Conservation (phyloP, 1,140 invertebrate genomes). For the Drosophila quadrilineata region DNA sequence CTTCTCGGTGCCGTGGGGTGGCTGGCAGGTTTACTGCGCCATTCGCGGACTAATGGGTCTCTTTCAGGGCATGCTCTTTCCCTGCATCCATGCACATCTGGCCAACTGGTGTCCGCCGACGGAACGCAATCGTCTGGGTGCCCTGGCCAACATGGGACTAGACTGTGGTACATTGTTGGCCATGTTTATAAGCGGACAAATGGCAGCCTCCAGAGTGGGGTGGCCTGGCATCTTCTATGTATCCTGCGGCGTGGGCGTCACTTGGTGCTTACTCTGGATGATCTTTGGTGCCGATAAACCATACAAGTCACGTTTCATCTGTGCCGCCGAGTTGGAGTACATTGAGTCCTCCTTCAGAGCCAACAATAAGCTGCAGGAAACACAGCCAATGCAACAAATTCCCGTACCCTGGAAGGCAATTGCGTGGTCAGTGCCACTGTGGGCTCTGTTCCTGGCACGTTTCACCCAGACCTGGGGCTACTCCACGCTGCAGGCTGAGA, state of each 20-base stretch:
- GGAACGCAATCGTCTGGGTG: constrained; percentile 84
- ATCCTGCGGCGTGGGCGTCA: constrained; percentile 85
- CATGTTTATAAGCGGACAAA: constrained; percentile 85
- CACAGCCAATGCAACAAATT: constrained; percentile 23
- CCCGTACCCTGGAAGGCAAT: constrained; percentile 89
- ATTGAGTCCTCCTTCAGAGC: constrained; percentile 82
- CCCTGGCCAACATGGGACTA: constrained; percentile 85
- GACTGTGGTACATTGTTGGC: constrained; percentile 89
- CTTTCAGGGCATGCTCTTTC: constrained; percentile 89
- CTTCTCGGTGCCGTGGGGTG: constrained; percentile 80
- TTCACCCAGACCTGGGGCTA: constrained; percentile 96
- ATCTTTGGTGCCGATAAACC: constrained; percentile 87
- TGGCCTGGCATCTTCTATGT: constrained; percentile 91
- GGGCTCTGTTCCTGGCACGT: constrained; percentile 91
- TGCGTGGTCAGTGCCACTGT: constrained; percentile 89
- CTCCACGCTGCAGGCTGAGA: constrained; percentile 94
- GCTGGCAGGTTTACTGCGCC: constrained; percentile 84
- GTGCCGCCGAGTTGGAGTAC: constrained; percentile 84
- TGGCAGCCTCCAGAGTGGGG: constrained; percentile 85
- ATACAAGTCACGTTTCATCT: constrained; percentile 83
- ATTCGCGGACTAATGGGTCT: constrained; percentile 89
- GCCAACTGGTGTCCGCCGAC: constrained; percentile 88
- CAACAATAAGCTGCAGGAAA: constrained; percentile 30
- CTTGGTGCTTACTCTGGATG: constrained; percentile 85
- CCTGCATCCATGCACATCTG: constrained; percentile 89